A percentile compares a stretch with the other conserved stretches of the same genome.
Conservation (phyloP, 2,797 vertebrate genomes). For the Merluccius polli region DNA sequence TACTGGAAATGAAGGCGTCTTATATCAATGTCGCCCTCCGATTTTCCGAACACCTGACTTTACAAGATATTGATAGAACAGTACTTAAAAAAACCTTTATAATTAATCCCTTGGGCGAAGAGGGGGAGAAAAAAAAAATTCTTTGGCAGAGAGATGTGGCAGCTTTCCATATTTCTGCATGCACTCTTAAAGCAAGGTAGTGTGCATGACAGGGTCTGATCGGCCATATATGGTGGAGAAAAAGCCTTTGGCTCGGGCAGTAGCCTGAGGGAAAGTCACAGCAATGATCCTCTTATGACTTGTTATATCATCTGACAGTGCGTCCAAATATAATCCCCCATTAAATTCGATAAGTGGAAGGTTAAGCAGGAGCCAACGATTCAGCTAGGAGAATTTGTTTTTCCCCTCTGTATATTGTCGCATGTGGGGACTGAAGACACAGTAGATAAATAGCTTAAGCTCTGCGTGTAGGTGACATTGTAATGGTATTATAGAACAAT, state of each 20-base stretch:
- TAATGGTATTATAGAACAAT: background rate
- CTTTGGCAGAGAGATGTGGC: background rate
- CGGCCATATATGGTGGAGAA: constrained; percentile 26
- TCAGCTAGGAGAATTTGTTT: background rate
- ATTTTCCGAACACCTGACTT: background rate
- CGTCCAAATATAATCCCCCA: constrained; percentile 58
- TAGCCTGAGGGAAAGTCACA: constrained; percentile 54
- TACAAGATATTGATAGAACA: background rate
- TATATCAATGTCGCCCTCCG: background rate
- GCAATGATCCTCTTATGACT: constrained; percentile 67
- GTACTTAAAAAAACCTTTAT: background rate
- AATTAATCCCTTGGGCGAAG: background rate
- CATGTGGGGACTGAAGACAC: background rate
- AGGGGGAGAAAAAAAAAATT: background rate
- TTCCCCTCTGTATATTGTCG: background rate
- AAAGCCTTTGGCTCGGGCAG: constrained; percentile 50
- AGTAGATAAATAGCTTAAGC: background rate
- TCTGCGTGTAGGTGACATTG: background rate
- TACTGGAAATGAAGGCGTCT: background rate
- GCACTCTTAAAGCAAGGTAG: background rate
- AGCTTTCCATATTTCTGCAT: background rate
- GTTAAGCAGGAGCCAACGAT: constrained; percentile 20
- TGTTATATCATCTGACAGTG: constrained; percentile 63
- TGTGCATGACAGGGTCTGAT: background rate
- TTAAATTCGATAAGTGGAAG: constrained; percentile 47